These are phyloP conservation scores for Nasua narica DNA, from an alignment of 2,797 vertebrate species.

Conservation along the genomic window DNA sequence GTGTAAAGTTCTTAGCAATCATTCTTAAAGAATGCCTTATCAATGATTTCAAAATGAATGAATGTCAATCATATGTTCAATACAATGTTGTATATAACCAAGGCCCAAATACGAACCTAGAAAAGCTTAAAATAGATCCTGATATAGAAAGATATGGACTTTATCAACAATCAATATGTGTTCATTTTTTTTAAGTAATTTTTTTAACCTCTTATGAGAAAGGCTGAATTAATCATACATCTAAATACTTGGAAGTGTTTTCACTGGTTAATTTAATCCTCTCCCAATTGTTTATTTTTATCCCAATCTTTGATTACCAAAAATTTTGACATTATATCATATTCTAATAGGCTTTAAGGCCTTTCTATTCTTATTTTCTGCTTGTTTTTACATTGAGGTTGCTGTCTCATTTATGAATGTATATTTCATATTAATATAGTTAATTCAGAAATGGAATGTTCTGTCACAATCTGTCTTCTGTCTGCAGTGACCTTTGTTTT, in stretches of 20 bases:
- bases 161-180: neutral
- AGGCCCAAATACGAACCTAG: neutral
- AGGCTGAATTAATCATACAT: neutral
- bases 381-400: neutral
- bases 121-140: neutral
- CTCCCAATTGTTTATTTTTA: neutral
- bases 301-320: neutral
- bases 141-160: neutral
- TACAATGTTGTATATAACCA: neutral
- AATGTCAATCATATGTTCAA: neutral
- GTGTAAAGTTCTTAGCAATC: neutral
- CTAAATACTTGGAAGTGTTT: neutral
- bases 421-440: neutral
- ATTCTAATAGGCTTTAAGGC: neutral
- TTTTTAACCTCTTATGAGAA: neutral
- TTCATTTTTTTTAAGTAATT: neutral
- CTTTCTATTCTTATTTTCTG: neutral
- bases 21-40: neutral
- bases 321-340: neutral
- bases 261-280: neutral
- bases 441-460: neutral
- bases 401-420: neutral
- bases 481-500: neutral
- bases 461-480: neutral
- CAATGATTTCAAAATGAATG: neutral